Base-by-base conservation (phyloP, 2,797 vertebrate genomes). In the Dryobates pubescens region DNA sequence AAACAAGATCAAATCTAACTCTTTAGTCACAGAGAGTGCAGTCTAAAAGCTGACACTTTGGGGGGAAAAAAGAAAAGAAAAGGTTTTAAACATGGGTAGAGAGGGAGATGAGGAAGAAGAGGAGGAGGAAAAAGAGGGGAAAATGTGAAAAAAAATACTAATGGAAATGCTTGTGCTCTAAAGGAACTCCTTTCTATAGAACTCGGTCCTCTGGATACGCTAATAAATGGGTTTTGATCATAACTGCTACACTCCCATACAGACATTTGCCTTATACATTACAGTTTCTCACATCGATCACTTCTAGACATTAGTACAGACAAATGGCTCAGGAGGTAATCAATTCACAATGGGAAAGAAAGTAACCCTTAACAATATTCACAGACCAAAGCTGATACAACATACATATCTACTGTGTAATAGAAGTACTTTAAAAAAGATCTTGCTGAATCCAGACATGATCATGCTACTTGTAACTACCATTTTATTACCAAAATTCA, bases 311-410 rank as follows among this genome's bases (percentile, higher is more conserved):
- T 84, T 81, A 92, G 51, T 15, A 70, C 62, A 91, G 56, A 59
- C 92, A 95, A 93, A 93, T 61, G 77, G 86, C 82, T 93, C 72
- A 69, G 67, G 81, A 96, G 70, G 79, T 68, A 96, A 96, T 93
- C 88, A 38, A 80, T 85, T 94, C 82, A 76, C 82, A 72, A 29
- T n/a, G 51, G 64, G 77, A 93, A 93, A 89, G 36, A 81, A 92
- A 92, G 74, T 71, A 90, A 24, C 82, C 47, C 27, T 16, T 41
- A 85, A 58, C 15, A 91, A 64, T 51, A 93, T 71, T 67, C 10
- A 34, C 18, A 62, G 51, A 92, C 80, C 19, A 92, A 93, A 89
- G 57, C 68, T 71, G 71, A 23, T 92, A 45, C 70, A 78, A 17
- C 26, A n/a, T 62, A 94, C 95, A 64, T 72, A 78, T 26, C 72